Base-by-base conservation (phyloP, 2,888 invertebrate genomes). In the Lithosia quadra region DNA sequence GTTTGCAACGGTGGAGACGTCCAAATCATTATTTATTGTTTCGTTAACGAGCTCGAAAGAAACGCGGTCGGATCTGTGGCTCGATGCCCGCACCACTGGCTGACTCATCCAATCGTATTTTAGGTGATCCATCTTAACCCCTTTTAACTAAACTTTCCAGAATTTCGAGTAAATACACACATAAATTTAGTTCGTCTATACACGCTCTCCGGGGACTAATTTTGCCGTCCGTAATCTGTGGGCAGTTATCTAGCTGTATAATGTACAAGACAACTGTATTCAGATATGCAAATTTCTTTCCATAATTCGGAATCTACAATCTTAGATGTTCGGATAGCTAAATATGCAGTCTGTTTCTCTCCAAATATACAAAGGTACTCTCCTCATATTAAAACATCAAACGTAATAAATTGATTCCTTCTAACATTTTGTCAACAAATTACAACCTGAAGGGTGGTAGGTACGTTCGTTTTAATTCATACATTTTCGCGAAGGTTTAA, bases 11-110 rank as follows among this genome's bases (percentile, higher is more conserved):
- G 85, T 83, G 84, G 87, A 86, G 88, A 90, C 89, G 88, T 89
- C 90, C 89, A 89, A 91, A 92, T 91, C 90, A 92, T 93, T 92
- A 92, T 92, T 92, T 92, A 92, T 93, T 92, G 91, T 93, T 92
- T 91, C 91, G 91, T 89, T 92, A 92, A 92, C 92, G 92, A 92
- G 91, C 90, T 84, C 82, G 86, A 88, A 86, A 90, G 88, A 88
- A 90, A 88, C 84, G 85, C 84, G 81, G 82, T 84, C 85, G 87
- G 87, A 88, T 84, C 86, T 82, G 83, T 84, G 83, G 84, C 85
- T 82, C 84, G 75, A 81, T 84, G 85, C 86, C 80, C 81, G 77
- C 77, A 81, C 82, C 72, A 67, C 76, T 61, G 72, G 77, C 82
- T 81, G 86, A 87, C 85, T 85, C 86, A 87, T 82, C 80, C 83